Base-by-base conservation (phyloP, 2,113 vertebrate species). In the Tautogolabrus adspersus region DNA sequence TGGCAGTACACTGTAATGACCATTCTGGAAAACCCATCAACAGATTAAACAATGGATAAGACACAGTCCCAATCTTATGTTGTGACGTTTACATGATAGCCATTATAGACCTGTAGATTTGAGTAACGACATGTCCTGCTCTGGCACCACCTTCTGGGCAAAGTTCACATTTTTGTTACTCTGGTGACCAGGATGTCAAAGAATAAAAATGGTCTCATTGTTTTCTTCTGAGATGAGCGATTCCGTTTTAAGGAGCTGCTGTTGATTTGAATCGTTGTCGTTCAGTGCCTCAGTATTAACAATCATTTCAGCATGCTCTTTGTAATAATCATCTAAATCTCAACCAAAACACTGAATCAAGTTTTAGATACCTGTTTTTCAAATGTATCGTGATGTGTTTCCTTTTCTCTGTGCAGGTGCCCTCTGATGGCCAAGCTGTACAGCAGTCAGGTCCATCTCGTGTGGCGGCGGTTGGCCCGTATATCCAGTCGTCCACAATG, bases 401-500 rank as follows among this genome's bases (percentile, higher is more conserved):
- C 49, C 40, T 34, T 66, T n/a, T 52, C 30, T 1, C 55, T 69
- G 46, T 72, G 42, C 81, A 98, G 97, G 90, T 95, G 72, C 95
- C 96, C 62, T 75, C 91, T 10, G 94, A 95, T 47, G 86, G 90
- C 59, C 92, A 92, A 84, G 91, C 91, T 18, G 87, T 94, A 15
- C 97, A 94, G 82, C 95, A 93, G 66, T 94, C 88, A 0, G 93
- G 90, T 71, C 93, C 95, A 2, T 94, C 96, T 46, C 95, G 98
- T 0, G 98, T 98, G 93, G 98, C 98, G 11, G 98, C 97, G 0
- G 98, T 99, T 3, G 98, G 97, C 46, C 98, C 98, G 1, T 99
- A 99, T 19, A 97, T 98, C 79, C 98, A 98, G 93, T 99, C 97
- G 0, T 96, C 97, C 82, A 99, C 97, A 11, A 95, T 99, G 96